phyloP scores from a whole-genome alignment of 2,113 vertebrate genomes.

The Euleptes europaea region DNA sequence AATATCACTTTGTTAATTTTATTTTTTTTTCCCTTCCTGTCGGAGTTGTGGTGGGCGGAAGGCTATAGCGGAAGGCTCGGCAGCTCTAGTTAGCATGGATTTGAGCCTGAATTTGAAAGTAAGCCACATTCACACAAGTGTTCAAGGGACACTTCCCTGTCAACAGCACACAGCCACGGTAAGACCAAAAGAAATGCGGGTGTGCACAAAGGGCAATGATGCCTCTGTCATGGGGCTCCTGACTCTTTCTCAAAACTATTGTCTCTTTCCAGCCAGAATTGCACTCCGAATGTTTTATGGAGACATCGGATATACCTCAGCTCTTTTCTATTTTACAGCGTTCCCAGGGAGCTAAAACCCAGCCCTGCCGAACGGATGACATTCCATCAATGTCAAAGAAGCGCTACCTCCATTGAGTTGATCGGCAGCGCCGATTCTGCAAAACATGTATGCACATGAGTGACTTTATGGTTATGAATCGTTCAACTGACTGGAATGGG shows the following conservation, averaged over 20 bases:
- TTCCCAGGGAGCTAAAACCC: not conserved
- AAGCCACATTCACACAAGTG: too few species aligned
- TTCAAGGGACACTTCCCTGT: too few species aligned
- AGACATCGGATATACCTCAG: not conserved
- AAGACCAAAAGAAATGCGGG: not conserved
- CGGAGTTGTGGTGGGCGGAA: too few species aligned
- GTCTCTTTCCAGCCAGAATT: not conserved
- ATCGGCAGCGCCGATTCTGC: not conserved
- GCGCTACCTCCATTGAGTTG: not conserved
- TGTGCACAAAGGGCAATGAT: not conserved
- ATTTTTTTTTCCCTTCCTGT: too few species aligned
- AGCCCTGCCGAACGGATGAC: not conserved
- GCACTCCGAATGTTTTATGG: not conserved
- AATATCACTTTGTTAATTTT: too few species aligned
- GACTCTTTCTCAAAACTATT: not conserved
- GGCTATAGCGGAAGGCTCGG: too few species aligned
- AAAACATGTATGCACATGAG: not conserved
- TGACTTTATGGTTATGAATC: constrained; percentile 29
- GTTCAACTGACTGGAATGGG: constrained; percentile 19
- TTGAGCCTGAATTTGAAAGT: too few species aligned
- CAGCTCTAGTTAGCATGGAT: too few species aligned
- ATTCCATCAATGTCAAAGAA: not conserved
- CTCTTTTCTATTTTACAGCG: not conserved
- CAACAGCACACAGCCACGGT: too few species aligned
- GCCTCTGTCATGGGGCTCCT: not conserved